Evolutionary conservation across 2,113 vertebrate genomes (phyloP).

Genomic region (Catagonus wagneri): DNA sequence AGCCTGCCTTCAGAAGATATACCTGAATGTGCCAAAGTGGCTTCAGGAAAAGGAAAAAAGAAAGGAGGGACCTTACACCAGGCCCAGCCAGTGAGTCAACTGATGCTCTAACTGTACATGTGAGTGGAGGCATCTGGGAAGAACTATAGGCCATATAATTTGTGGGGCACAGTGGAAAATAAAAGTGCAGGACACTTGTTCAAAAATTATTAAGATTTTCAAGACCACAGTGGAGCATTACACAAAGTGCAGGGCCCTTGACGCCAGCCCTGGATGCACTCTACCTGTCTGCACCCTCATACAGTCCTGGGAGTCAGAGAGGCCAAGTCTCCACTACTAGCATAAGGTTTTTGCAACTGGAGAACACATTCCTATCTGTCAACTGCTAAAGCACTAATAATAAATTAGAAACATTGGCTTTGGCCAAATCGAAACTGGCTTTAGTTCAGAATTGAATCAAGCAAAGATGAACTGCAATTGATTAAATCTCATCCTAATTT

Average conservation of each 20-base stretch:
- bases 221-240: neutral
- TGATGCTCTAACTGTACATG: neutral
- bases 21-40: neutral
- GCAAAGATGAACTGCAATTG: conserved; percentile 66
- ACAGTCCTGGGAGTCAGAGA: neutral
- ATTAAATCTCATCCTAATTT: conserved; percentile 34
- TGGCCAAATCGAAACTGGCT: conserved; percentile 56
- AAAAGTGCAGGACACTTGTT: neutral
- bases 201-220: conserved; percentile 1
- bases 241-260: neutral
- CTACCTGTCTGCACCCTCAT: neutral
- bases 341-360: neutral
- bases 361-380: conserved; percentile 12
- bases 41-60: neutral
- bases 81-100: neutral
- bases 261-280: neutral
- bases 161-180: neutral
- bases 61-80: neutral
- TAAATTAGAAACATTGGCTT: conserved; percentile 52
- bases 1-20: neutral
- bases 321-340: neutral
- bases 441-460: conserved; percentile 72
- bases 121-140: neutral
- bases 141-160: neutral
- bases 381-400: conserved; percentile 27